Evolutionary conservation across 2,113 vertebrate species (phyloP).

Genomic region (Chaetura pelagica): DNA sequence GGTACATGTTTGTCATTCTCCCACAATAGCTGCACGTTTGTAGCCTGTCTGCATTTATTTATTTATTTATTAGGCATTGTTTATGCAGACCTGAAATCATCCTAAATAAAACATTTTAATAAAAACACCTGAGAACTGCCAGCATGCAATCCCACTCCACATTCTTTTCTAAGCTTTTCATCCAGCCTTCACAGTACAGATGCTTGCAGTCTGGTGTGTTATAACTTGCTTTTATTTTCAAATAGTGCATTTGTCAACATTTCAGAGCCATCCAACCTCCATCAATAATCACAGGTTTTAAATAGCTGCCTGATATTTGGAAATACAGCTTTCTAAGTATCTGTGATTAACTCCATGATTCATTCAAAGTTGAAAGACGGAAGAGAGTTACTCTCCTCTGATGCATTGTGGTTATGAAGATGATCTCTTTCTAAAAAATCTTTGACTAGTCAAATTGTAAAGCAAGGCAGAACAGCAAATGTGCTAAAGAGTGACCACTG

Average conservation of each 20-base stretch:
- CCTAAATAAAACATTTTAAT: conserved; percentile 21
- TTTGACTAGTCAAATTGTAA: conserved; percentile 18
- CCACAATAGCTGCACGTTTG: not conserved
- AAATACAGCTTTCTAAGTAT: conserved; percentile 13
- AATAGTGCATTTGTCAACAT: conserved; percentile 54
- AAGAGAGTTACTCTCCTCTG: not conserved
- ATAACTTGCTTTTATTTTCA: conserved; percentile 64
- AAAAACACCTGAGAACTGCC: conserved; percentile 2
- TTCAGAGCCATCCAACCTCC: conserved; percentile 23
- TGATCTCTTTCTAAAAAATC: conserved; percentile 18
- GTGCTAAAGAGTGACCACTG: not conserved
- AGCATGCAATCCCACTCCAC: not conserved
- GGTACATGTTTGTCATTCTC: not conserved
- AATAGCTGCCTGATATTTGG: conserved; percentile 58
- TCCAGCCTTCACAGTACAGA: conserved; percentile 65
- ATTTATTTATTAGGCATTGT: not conserved
- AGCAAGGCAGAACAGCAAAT: not conserved
- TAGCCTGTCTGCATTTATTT: not conserved
- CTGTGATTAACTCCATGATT: conserved; percentile 19
- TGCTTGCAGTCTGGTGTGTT: conserved; percentile 55
- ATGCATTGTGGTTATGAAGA: not conserved
- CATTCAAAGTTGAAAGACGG: conserved; percentile 15
- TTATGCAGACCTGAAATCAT: not conserved
- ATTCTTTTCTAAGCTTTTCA: conserved; percentile 29
- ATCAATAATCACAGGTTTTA: conserved; percentile 58